These are phyloP conservation scores for Sminthurides aquaticus DNA, from an alignment of 2,888 invertebrate genomes.

Conservation along the genomic window DNA sequence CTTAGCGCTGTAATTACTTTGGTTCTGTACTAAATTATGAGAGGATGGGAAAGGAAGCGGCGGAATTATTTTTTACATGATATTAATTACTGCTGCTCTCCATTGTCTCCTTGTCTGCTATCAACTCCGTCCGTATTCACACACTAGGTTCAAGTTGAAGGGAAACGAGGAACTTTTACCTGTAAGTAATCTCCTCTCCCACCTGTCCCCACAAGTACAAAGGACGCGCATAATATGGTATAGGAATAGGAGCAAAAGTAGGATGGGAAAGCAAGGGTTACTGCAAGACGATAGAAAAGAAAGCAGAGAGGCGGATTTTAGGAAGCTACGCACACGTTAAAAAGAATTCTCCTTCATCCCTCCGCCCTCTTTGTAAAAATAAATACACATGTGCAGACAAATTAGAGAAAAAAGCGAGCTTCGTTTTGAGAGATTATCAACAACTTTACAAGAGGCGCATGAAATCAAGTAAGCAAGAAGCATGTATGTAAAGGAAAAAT, in stretches of 20 bases:
- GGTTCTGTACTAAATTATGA: not conserved
- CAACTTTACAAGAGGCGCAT: not conserved
- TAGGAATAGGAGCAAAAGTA: no score
- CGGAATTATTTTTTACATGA: conserved; percentile 4
- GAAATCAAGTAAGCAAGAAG: no score
- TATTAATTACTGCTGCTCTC: not conserved
- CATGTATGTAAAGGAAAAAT: no score
- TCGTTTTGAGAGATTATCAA: not conserved
- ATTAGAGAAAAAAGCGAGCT: not conserved
- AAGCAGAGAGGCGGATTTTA: not conserved
- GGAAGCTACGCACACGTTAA: not conserved
- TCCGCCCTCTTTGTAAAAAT: no score
- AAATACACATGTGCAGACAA: not conserved
- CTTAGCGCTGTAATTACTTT: conserved; percentile 5
- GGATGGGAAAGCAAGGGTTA: no score
- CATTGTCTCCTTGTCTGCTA: not conserved
- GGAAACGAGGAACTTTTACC: no score
- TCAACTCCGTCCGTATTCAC: not conserved
- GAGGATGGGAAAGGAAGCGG: not conserved
- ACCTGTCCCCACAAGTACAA: no score
- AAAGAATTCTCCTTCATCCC: not conserved
- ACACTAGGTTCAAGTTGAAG: not conserved
- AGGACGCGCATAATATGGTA: no score
- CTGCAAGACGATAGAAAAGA: no score
- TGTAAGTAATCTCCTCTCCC: no score